phyloP scores from a whole-genome alignment of 2,797 vertebrate genomes.

The Eremophila alpestris region DNA sequence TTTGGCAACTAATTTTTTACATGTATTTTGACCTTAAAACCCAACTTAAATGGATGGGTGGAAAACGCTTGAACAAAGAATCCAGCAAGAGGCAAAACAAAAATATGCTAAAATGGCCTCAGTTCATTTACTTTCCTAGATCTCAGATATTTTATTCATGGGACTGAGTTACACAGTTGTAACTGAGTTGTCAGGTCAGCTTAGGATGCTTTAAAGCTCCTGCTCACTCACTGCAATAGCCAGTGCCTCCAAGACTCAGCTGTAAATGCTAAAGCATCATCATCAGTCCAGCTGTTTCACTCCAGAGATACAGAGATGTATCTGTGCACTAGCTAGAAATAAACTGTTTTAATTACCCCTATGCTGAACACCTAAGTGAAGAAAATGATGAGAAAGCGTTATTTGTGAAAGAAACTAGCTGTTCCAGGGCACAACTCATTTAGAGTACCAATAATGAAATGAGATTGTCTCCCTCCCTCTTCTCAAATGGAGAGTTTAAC shows the following conservation, averaged over 20 bases:
- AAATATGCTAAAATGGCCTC: not conserved
- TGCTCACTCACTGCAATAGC: not conserved
- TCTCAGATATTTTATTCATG: not conserved
- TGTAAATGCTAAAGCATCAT: not conserved
- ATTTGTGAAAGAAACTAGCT: not conserved
- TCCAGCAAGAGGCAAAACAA: not conserved
- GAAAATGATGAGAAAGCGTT: not conserved
- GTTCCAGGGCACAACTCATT: not conserved
- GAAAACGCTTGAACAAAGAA: not conserved
- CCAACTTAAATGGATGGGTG: accelerated
- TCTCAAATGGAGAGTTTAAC: not conserved
- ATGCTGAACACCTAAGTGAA: not conserved
- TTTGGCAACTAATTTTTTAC: not conserved
- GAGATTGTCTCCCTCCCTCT: not conserved
- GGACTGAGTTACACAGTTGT: not conserved
- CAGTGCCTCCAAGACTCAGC: not conserved
- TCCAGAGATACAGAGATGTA: not conserved
- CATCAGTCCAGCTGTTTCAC: not conserved
- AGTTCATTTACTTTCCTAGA: not conserved
- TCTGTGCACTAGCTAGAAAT: not conserved
- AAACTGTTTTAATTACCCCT: not conserved
- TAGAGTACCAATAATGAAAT: not conserved
- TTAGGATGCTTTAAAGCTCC: not conserved
- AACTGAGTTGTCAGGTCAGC: not conserved
- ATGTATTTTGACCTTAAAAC: not conserved